Percentiles rank a stretch among this genome's conserved stretches.
Conservation (phyloP, 2,888 invertebrate species). For the Anthophora plumipes region DNA sequence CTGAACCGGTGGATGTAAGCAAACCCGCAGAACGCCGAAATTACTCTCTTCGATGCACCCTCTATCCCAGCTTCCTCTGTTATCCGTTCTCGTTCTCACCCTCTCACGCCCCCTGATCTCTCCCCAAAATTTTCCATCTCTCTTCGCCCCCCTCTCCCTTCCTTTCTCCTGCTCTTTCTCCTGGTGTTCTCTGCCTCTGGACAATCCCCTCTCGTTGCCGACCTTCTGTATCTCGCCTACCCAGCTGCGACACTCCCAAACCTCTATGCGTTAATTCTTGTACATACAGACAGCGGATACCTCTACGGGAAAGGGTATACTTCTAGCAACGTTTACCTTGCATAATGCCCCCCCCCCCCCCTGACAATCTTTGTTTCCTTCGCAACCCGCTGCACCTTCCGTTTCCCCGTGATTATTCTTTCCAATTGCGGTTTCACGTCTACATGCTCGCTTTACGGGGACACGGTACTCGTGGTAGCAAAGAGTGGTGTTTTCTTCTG, state of each 20-base stretch:
- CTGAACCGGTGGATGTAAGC: slow-evolving; percentile 81
- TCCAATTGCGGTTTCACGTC: slow-evolving; percentile 31
- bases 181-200: slow-evolving; percentile 59
- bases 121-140: slow-evolving; percentile 55
- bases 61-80: slow-evolving; percentile 76
- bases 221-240: slow-evolving; percentile 79
- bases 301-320: slow-evolving; percentile 69
- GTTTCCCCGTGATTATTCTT: slow-evolving; percentile 46
- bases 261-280: slow-evolving; percentile 80
- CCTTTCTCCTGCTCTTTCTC: slow-evolving; percentile 43
- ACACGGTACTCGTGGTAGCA: background rate
- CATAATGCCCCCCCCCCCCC: slow-evolving; percentile 77
- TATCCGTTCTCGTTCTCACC: slow-evolving; percentile 74
- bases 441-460: slow-evolving; percentile 2
- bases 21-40: slow-evolving; percentile 83
- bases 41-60: slow-evolving; percentile 83
- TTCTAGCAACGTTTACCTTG: slow-evolving; percentile 78
- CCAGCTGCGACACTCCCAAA: slow-evolving; percentile 82
- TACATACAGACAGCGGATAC: slow-evolving; percentile 76
- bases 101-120: slow-evolving; percentile 57
- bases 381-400: slow-evolving; percentile 26
- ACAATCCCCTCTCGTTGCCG: slow-evolving; percentile 57
- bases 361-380: slow-evolving; percentile 69
- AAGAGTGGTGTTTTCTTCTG: no score
- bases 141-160: slow-evolving; percentile 46